These are phyloP conservation scores for Melanophora roralis DNA, from an alignment of 2,888 invertebrate genomes.

Conservation along the genomic window DNA sequence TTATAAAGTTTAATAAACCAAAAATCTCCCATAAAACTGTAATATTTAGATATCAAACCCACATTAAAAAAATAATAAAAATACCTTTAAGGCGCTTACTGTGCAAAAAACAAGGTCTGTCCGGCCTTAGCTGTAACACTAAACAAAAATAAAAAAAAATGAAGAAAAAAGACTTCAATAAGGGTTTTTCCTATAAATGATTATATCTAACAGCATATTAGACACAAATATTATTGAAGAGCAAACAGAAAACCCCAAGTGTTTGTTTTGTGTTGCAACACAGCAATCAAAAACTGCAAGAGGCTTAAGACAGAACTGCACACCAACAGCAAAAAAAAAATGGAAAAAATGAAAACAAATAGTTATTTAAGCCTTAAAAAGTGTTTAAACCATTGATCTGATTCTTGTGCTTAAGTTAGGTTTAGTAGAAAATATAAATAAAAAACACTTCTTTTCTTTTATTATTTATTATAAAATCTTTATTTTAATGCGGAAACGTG, in stretches of 20 bases:
- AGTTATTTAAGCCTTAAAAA: constrained; percentile 44
- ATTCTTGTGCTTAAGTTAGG: too few species aligned
- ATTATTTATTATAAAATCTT: neutral
- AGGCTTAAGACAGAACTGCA: constrained; percentile 1
- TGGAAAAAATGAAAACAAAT: constrained; percentile 51
- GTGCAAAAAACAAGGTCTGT: neutral
- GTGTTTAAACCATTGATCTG: constrained; percentile 50
- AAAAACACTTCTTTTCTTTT: neutral
- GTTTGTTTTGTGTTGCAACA: constrained; percentile 14
- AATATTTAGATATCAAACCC: constrained; percentile 40
- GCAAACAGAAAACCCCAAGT: constrained; percentile 9
- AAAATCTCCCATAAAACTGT: neutral
- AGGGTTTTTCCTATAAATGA: constrained; percentile 28
- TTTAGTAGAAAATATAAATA: neutral
- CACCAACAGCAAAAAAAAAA: constrained; percentile 17
- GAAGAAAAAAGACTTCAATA: neutral
- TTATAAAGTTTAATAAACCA: neutral
- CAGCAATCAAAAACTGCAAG: neutral
- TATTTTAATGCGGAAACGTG: constrained; percentile 60
- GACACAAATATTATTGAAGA: constrained; percentile 53
- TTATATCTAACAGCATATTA: constrained; percentile 57
- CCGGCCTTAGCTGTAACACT: neutral
- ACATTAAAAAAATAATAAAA: neutral
- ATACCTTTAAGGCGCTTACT: constrained; percentile 21
- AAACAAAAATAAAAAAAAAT: neutral